phyloP scores from a whole-genome alignment of 1,140 invertebrate species.

The Caerostris extrusa region DNA sequence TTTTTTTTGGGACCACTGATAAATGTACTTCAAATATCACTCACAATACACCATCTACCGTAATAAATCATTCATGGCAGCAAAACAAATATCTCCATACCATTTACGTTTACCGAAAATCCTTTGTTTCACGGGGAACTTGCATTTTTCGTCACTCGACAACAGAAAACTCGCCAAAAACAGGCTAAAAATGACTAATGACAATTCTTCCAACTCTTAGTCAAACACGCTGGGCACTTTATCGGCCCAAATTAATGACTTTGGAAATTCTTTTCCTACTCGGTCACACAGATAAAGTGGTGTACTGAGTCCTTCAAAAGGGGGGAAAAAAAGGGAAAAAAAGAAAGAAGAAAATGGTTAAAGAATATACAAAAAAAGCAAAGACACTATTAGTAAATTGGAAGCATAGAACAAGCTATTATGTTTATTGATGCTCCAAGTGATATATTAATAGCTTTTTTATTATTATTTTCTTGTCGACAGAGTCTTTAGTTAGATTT shows the following conservation, averaged over 20 bases:
- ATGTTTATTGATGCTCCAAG: neutral
- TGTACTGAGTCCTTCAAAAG: neutral
- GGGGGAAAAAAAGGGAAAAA: neutral
- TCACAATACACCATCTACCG: neutral
- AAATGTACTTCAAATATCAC: neutral
- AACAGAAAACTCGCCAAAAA: neutral
- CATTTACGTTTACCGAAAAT: neutral
- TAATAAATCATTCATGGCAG: neutral
- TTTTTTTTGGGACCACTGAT: neutral
- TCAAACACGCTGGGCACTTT: neutral
- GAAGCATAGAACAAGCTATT: neutral
- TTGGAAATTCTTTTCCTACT: neutral
- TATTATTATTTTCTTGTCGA: neutral
- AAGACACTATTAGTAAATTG: constrained; percentile 19
- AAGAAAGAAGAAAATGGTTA: neutral
- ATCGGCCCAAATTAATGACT: neutral
- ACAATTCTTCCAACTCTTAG: neutral
- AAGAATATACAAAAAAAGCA: neutral
- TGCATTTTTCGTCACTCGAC: neutral
- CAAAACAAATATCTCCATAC: neutral
- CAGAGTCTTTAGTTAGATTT: neutral
- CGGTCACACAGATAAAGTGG: neutral
- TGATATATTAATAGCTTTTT: neutral
- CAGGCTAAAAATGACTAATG: neutral
- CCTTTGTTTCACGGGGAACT: neutral